A percentile compares a stretch with the other conserved stretches of the same genome.
phyloP scores from a whole-genome alignment of 2,113 vertebrate genomes.

The Cyanoramphus novaezelandiae region DNA sequence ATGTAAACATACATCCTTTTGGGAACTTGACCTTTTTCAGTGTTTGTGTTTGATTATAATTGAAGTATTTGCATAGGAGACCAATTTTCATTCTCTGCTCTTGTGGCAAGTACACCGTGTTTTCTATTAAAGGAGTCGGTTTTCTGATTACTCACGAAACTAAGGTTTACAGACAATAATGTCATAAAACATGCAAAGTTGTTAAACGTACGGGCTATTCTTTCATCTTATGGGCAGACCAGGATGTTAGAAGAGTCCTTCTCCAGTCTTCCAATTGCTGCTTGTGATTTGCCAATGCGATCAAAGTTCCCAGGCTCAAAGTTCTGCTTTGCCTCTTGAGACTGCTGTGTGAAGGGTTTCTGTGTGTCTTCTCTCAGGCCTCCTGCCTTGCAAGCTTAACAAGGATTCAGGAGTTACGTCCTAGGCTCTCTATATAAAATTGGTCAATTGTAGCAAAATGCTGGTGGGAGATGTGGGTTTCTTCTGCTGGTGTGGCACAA shows the following conservation, averaged over 20 bases:
- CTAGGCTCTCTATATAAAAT: background rate
- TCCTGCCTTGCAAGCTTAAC: background rate
- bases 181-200: slow-evolving; percentile 53
- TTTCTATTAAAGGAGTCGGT: background rate
- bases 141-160: slow-evolving; percentile 49
- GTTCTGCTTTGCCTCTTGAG: background rate
- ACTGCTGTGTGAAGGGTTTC: background rate
- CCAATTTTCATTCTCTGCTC: slow-evolving; percentile 37
- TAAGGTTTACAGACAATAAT: slow-evolving; percentile 52
- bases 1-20: slow-evolving; percentile 51
- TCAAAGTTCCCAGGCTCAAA: slow-evolving; percentile 19
- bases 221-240: slow-evolving; percentile 22
- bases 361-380: background rate
- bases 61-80: slow-evolving; percentile 63
- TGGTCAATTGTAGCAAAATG: background rate
- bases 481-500: background rate
- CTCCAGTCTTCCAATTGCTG: background rate
- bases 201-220: background rate
- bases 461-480: background rate
- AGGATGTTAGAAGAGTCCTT: background rate
- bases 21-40: slow-evolving; percentile 54
- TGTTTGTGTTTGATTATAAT: slow-evolving; percentile 27
- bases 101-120: background rate
- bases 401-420: background rate
- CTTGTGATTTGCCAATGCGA: background rate